Evolutionary conservation across 2,888 invertebrate species (phyloP).

Genomic region (Cheilosia vulpina): DNA sequence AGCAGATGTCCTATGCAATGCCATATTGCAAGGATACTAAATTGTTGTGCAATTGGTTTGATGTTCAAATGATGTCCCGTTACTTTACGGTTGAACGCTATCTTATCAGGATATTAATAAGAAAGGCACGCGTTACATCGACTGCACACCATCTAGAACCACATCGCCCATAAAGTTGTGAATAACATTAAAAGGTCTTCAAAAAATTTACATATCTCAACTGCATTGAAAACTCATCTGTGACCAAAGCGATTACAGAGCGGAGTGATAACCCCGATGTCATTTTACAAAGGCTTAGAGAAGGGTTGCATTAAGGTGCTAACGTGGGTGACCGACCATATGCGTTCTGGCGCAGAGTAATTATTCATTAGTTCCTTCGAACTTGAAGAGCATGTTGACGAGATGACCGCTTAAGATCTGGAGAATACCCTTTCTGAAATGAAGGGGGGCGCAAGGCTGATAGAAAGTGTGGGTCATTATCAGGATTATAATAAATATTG

Average conservation of each 20-base stretch:
- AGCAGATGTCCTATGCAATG: constrained; percentile 24
- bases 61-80: constrained; percentile 23
- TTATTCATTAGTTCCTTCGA: constrained; percentile 13
- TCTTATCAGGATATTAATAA: neutral
- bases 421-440: neutral
- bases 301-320: constrained; percentile 17
- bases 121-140: constrained; percentile 8
- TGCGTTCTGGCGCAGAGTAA: constrained; percentile 19
- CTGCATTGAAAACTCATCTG: constrained; percentile 36
- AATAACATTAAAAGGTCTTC: constrained; percentile 27
- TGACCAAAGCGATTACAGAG: constrained; percentile 37
- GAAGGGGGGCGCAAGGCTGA: neutral
- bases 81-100: constrained; percentile 22
- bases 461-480: too few species aligned
- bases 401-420: constrained; percentile 7
- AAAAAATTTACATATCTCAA: constrained; percentile 36
- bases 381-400: constrained; percentile 27
- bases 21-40: constrained; percentile 11
- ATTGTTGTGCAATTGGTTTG: constrained; percentile 18
- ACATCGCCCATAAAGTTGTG: constrained; percentile 43
- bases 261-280: constrained; percentile 17
- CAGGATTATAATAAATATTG: too few species aligned
- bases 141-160: constrained; percentile 8
- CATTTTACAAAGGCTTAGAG: neutral
- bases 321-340: constrained; percentile 40